Conservation (phyloP, 1,140 invertebrate species). For the Popillia japonica region DNA sequence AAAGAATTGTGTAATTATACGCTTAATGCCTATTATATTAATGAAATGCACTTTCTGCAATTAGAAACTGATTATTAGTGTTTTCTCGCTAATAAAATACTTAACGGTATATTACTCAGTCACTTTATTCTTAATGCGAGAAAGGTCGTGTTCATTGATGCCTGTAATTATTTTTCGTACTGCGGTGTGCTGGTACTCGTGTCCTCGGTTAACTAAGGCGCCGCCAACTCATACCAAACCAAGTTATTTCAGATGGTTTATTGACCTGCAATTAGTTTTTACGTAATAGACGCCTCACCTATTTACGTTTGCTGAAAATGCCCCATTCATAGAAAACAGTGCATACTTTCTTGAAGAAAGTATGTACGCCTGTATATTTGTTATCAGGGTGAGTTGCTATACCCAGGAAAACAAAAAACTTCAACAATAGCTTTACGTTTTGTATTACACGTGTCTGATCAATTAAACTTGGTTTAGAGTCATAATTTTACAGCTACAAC, state of each 20-base stretch:
- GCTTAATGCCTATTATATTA: not conserved
- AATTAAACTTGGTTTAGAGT: too few species aligned
- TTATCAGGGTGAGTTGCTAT: too few species aligned
- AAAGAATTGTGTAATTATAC: not conserved
- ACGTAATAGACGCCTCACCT: not conserved
- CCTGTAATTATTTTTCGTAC: constrained; percentile 34
- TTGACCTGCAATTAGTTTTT: constrained; percentile 14
- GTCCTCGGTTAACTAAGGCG: constrained; percentile 19
- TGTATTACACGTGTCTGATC: too few species aligned
- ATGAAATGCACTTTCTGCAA: constrained; percentile 27
- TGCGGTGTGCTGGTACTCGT: not conserved
- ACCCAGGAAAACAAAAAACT: too few species aligned
- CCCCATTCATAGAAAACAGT: too few species aligned
- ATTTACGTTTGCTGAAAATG: not conserved
- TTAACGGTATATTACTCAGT: constrained; percentile 29
- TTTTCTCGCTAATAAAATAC: not conserved
- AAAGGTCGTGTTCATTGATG: constrained; percentile 33
- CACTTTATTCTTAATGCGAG: constrained; percentile 30
- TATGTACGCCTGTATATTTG: too few species aligned
- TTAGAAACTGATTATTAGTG: constrained; percentile 14
- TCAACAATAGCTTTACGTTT: too few species aligned
- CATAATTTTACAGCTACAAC: too few species aligned
- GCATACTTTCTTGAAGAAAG: too few species aligned
- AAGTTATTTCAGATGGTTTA: not conserved
- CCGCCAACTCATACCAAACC: constrained; percentile 15